phyloP scores from a whole-genome alignment of 2,888 invertebrate genomes.

The Heliconius charithonia region DNA sequence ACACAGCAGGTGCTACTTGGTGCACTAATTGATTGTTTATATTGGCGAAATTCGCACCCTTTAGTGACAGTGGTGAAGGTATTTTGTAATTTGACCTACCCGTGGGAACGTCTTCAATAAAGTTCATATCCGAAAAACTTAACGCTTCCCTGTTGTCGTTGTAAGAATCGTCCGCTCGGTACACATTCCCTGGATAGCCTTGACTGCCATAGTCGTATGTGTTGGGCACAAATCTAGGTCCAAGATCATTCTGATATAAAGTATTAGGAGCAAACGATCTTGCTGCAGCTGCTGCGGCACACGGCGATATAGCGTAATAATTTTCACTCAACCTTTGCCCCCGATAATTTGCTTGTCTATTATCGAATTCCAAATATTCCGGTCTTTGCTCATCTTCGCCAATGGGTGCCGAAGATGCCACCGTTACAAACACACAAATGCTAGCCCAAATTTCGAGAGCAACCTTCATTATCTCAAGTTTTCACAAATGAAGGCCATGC shows the following conservation, averaged over 20 bases:
- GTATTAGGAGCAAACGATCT: slow-evolving; percentile 31
- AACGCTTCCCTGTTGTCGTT: slow-evolving; percentile 57
- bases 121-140: slow-evolving; percentile 66
- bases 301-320: slow-evolving; percentile 55
- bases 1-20: slow-evolving; percentile 54
- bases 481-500: slow-evolving; percentile 55
- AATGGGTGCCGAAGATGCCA: slow-evolving; percentile 54
- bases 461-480: slow-evolving; percentile 62
- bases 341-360: slow-evolving; percentile 39
- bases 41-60: slow-evolving; percentile 23
- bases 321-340: slow-evolving; percentile 41
- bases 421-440: slow-evolving; percentile 52
- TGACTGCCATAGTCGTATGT: slow-evolving; percentile 38
- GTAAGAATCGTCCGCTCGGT: slow-evolving; percentile 43
- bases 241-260: slow-evolving; percentile 19
- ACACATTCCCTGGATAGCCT: slow-evolving; percentile 48
- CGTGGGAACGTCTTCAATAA: slow-evolving; percentile 60
- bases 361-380: slow-evolving; percentile 31
- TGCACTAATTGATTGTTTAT: slow-evolving; percentile 47
- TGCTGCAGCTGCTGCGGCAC: slow-evolving; percentile 57
- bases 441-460: slow-evolving; percentile 51
- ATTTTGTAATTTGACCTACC: slow-evolving; percentile 55
- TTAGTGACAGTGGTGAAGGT: slow-evolving; percentile 23
- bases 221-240: slow-evolving; percentile 30
- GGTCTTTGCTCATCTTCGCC: slow-evolving; percentile 40